These are phyloP conservation scores for Druceiella hillmani DNA, from an alignment of 2,888 invertebrate species.

Conservation along the genomic window DNA sequence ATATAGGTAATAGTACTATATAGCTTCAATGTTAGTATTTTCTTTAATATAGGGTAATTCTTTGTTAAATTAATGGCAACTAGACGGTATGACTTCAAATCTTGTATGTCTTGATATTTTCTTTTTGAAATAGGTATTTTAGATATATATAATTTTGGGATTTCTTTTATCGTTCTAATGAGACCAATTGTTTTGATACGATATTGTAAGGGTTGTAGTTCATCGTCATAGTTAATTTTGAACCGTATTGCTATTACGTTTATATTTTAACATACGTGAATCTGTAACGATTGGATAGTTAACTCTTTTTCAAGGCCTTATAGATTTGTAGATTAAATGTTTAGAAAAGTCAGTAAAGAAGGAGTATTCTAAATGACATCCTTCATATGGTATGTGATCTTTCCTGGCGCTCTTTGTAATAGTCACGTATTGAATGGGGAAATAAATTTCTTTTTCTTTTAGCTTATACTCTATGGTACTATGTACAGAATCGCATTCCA, in stretches of 20 bases:
- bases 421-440: conserved; percentile 19
- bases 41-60: conserved; percentile 17
- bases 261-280: conserved; percentile 17
- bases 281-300: conserved; percentile 16
- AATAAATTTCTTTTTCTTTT: conserved; percentile 21
- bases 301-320: conserved; percentile 19
- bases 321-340: conserved; percentile 14
- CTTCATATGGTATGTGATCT: conserved; percentile 14
- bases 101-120: conserved; percentile 24
- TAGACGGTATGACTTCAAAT: conserved; percentile 23
- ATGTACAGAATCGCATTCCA: conserved; percentile 19
- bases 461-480: conserved; percentile 10
- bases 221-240: conserved; percentile 19
- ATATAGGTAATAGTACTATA: no score
- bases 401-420: conserved; percentile 19
- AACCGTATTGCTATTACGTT: no score
- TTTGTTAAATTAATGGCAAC: conserved; percentile 25
- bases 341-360: conserved; percentile 21
- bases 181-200: conserved; percentile 16
- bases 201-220: conserved; percentile 17
- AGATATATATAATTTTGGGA: no score
- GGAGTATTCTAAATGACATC: conserved; percentile 15
- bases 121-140: conserved; percentile 22
- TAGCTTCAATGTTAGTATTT: no score
- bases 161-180: conserved; percentile 19